Evolutionary conservation across 2,888 invertebrate genomes (phyloP).

Genomic region (Cremastinae sp.): DNA sequence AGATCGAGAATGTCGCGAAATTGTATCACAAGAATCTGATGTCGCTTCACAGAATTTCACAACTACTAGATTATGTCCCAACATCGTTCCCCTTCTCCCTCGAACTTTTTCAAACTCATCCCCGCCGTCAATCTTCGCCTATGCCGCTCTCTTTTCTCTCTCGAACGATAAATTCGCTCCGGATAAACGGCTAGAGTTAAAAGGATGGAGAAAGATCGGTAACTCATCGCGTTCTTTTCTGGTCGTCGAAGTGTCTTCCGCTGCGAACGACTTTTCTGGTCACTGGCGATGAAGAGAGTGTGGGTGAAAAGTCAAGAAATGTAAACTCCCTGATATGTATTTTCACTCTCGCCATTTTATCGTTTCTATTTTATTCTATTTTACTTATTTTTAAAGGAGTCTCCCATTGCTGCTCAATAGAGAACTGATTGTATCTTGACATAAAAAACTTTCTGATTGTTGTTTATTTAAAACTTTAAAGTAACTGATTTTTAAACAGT

Average conservation of each 20-base stretch:
- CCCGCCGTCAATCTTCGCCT: constrained; percentile 10
- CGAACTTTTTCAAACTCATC: not conserved
- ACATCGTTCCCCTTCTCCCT: not conserved
- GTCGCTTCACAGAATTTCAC: constrained; percentile 24
- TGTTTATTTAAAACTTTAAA: no score
- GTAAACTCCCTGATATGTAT: no score
- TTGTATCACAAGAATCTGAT: not conserved
- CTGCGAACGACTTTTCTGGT: not conserved
- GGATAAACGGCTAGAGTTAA: not conserved
- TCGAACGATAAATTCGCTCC: constrained; percentile 1
- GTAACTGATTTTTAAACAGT: no score
- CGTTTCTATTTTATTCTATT: no score
- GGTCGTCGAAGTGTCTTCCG: constrained; percentile 37
- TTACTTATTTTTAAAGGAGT: no score
- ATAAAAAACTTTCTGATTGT: no score
- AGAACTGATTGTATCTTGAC: no score
- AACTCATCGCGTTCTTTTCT: constrained; percentile 26
- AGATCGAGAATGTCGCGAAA: constrained; percentile 2
- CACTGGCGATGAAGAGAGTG: no score
- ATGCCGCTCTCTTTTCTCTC: constrained; percentile 6
- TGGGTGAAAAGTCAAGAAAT: no score
- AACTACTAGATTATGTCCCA: not conserved
- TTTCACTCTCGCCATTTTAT: no score
- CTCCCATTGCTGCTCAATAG: no score
- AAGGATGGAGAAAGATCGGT: not conserved